Percentiles rank a stretch among this genome's conserved stretches.
Evolutionary conservation across 2,888 invertebrate genomes (phyloP).

Genomic region (Heliconius cydno): DNA sequence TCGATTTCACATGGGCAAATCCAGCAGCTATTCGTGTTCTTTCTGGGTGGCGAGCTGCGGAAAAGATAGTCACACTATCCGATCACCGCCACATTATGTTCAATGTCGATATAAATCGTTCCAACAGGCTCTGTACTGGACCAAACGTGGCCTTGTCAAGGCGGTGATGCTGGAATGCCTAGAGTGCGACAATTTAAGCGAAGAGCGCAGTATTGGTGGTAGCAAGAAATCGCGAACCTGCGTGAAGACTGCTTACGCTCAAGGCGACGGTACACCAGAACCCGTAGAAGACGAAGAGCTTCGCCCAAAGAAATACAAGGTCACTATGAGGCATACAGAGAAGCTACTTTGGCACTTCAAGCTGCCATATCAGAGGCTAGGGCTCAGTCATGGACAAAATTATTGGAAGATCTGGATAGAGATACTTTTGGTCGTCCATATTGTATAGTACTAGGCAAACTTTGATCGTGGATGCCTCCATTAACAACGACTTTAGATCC

Average conservation of each 20-base stretch:
- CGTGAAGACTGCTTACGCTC: too few relatives aligned
- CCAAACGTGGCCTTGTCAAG: not conserved
- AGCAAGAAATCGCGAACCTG: too few relatives aligned
- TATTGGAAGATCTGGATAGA: too few relatives aligned
- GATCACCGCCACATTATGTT: not conserved
- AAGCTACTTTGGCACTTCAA: constrained; percentile 20
- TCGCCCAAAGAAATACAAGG: too few relatives aligned
- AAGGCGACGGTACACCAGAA: too few relatives aligned
- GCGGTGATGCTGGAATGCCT: constrained; percentile 40
- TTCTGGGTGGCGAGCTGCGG: not conserved
- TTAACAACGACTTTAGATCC: constrained; percentile 41
- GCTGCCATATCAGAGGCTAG: constrained; percentile 27
- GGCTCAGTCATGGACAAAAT: not conserved
- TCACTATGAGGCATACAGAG: not conserved
- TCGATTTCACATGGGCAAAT: not conserved
- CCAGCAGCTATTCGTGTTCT: not conserved
- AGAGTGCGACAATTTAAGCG: not conserved
- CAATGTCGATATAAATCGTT: not conserved
- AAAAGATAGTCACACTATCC: not conserved
- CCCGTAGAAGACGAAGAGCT: too few relatives aligned
- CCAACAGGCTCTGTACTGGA: too few relatives aligned
- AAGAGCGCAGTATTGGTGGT: too few relatives aligned
- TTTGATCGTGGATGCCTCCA: constrained; percentile 42
- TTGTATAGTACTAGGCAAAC: constrained; percentile 35
- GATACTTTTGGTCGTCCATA: too few relatives aligned